Conservation (phyloP, 2,888 invertebrate genomes). For the Xanthia togata region DNA sequence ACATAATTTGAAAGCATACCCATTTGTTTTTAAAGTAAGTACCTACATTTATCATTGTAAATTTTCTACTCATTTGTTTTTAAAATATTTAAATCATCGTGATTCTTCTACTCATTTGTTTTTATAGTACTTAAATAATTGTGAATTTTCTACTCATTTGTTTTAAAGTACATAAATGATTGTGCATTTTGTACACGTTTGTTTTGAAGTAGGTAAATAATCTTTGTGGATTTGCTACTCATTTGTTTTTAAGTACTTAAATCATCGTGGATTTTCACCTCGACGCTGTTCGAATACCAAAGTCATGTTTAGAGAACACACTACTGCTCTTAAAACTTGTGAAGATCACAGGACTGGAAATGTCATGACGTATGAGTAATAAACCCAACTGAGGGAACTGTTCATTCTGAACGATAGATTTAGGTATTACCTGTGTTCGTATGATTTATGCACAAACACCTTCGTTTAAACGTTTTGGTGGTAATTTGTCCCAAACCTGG, state of each 20-base stretch:
- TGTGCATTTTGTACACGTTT: background rate
- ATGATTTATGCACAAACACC: slow-evolving; percentile 35
- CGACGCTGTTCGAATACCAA: background rate
- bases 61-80: background rate
- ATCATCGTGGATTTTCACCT: background rate
- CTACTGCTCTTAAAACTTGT: background rate
- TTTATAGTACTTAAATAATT: background rate
- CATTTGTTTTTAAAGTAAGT: background rate
- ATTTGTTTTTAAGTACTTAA: background rate
- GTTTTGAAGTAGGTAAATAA: background rate
- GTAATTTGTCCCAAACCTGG: background rate
- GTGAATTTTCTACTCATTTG: background rate
- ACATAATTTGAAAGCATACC: background rate
- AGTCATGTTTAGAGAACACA: background rate
- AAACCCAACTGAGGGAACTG: slow-evolving; percentile 43
- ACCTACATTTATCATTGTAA: background rate
- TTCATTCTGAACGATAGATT: slow-evolving; percentile 47
- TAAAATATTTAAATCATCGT: background rate
- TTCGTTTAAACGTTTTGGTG: background rate
- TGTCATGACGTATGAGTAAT: slow-evolving; percentile 25
- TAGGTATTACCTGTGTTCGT: slow-evolving; percentile 18
- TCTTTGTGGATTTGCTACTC: background rate
- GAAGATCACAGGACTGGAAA: slow-evolving; percentile 12
- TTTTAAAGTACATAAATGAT: background rate
- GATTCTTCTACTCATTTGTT: background rate